Evolutionary conservation across 2,888 invertebrate genomes (phyloP), one percentile per base, ranked within the genome.

Genomic region (Andrena minutula): DNA sequence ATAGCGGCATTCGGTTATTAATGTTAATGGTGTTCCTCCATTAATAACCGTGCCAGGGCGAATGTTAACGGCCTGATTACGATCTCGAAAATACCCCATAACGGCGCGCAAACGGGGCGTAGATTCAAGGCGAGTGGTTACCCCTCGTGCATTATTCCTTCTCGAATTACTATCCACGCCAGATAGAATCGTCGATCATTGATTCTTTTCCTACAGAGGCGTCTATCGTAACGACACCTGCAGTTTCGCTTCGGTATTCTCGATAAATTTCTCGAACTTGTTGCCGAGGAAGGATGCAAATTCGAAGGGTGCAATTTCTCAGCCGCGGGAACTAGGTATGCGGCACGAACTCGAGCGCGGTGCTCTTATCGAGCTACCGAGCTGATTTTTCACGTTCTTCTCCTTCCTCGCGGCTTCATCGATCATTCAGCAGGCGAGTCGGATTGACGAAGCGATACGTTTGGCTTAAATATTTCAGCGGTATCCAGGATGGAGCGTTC

Each of bases 1-100:
- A 3, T 66, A 35, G 8, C 56, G 53, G 53, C 58, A 65, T 49
- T 65, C 47, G 3, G 30, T 47, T 73, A 73, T 85, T 71, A 76
- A 63, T 26, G 68, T 72, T 80, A 80, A 84, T 77, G 51, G 51
- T 49, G 53, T 53, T 76, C 69, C 65, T 28, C 82, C 69, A 70
- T 76, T 81, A 64, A 68, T 58, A 58, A 64, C 35, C 56, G 20
- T 51, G 47, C 20, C 26, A 23, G 10, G 12, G 10, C 30, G 32
- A 69, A 23, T n/a, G 56, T 60, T 75, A 72, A 66, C 71, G 61
- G 20, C 35, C 30, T 64, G 68, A 81, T 63, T 53, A 63, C 35
- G 49, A n/a, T 58, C 49, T 12, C n/a, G 47, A 8, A 32, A 66
- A 51, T 47, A 32, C 26, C 26, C 8, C 23, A 4, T 28, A 47